phyloP scores from a whole-genome alignment of 1,140 invertebrate genomes.

The Zaprionus tsacasi region DNA sequence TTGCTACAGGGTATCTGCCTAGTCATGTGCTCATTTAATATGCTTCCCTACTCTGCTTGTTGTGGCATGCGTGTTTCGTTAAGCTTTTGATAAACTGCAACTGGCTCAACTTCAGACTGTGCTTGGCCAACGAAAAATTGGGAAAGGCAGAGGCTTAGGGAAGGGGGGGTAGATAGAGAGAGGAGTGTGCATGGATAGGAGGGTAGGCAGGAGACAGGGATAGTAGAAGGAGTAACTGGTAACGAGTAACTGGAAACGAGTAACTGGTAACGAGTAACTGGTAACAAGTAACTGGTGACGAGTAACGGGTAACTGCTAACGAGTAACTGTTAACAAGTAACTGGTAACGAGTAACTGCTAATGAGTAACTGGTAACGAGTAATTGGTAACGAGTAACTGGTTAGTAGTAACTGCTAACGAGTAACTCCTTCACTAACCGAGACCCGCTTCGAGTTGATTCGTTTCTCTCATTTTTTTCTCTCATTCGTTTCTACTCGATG shows the following conservation, averaged over 20 bases:
- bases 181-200: background rate
- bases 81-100: constrained; percentile 79
- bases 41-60: background rate
- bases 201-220: too few relatives aligned
- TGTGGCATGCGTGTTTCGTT: constrained; percentile 32
- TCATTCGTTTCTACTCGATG: background rate
- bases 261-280: background rate
- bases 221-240: background rate
- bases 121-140: constrained; percentile 15
- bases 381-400: background rate
- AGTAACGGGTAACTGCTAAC: background rate
- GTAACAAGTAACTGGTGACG: constrained; percentile 3
- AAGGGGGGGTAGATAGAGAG: background rate
- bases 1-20: constrained; percentile 16
- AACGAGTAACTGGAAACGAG: background rate
- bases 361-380: background rate
- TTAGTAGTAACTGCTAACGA: too few relatives aligned
- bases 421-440: background rate
- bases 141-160: too few relatives aligned
- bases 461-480: background rate
- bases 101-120: constrained; percentile 27
- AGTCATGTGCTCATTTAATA: constrained; percentile 37
- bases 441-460: background rate
- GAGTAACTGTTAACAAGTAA: background rate
- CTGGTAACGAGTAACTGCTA: background rate